Evolutionary conservation across 2,888 invertebrate genomes (phyloP).

Genomic region (Allolobophora icterica): DNA sequence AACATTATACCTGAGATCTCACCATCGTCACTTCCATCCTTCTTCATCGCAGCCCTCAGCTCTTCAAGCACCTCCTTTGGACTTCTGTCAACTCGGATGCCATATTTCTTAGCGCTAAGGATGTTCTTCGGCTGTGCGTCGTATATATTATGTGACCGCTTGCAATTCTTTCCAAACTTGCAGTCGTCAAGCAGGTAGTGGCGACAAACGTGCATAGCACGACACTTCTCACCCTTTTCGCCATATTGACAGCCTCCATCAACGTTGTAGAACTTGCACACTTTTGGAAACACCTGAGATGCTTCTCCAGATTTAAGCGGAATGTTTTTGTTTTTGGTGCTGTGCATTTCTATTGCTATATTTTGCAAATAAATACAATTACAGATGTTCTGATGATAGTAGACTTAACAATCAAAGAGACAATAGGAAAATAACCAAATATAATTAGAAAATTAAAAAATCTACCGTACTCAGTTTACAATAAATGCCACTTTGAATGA

Average conservation of each 20-base stretch:
- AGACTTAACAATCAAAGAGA: background rate
- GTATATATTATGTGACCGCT: no score
- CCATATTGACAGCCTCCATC: constrained; percentile 35
- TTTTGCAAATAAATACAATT: background rate
- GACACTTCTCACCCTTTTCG: constrained; percentile 38
- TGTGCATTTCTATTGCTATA: background rate
- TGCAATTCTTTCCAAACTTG: constrained; percentile 39
- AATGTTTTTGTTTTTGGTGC: background rate
- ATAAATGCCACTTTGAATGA: background rate
- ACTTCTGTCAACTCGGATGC: constrained; percentile 32
- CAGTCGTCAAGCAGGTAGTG: constrained; percentile 35
- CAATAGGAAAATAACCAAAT: background rate
- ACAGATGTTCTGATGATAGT: background rate
- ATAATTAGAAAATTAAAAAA: background rate
- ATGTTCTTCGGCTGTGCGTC: constrained; percentile 35
- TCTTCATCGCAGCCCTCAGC: background rate
- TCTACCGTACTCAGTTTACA: no score
- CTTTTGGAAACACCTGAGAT: constrained; percentile 34
- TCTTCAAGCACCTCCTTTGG: constrained; percentile 34
- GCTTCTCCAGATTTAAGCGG: constrained; percentile 2
- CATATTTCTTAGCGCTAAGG: constrained; percentile 33
- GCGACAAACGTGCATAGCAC: constrained; percentile 43
- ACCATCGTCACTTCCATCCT: background rate
- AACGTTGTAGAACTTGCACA: constrained; percentile 45
- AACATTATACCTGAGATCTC: background rate